phyloP scores from a whole-genome alignment of 2,888 invertebrate species.

The Agrochola circellaris region DNA sequence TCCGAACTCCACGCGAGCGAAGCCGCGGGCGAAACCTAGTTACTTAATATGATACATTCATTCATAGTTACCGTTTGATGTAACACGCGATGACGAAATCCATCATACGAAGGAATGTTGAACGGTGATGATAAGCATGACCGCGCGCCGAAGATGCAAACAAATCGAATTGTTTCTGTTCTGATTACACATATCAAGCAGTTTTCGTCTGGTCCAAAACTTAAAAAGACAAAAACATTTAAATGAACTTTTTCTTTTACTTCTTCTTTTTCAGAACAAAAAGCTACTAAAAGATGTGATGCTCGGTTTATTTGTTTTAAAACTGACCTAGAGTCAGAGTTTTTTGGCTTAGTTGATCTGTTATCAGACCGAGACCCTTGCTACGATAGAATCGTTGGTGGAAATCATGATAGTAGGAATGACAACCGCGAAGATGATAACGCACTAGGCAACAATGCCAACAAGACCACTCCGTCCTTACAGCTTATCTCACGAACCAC shows the following conservation, averaged over 20 bases:
- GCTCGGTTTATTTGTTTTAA: neutral
- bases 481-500: conserved; percentile 13
- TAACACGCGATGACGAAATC: neutral
- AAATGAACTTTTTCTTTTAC: neutral
- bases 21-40: too few species aligned
- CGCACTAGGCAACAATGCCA: neutral
- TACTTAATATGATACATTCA: neutral
- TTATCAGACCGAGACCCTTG: neutral
- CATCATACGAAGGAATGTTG: neutral
- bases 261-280: too few species aligned
- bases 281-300: neutral
- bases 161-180: neutral
- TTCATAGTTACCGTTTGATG: neutral
- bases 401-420: neutral
- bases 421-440: conserved; percentile 1
- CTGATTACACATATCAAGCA: neutral
- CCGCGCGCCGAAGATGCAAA: neutral
- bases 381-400: neutral
- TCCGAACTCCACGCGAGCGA: too few species aligned
- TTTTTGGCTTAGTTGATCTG: neutral
- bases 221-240: neutral
- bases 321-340: neutral
- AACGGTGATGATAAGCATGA: neutral
- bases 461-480: neutral
- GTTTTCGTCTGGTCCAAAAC: neutral